Conservation (phyloP, 1,140 invertebrate genomes). For the Brachionus angularis region DNA sequence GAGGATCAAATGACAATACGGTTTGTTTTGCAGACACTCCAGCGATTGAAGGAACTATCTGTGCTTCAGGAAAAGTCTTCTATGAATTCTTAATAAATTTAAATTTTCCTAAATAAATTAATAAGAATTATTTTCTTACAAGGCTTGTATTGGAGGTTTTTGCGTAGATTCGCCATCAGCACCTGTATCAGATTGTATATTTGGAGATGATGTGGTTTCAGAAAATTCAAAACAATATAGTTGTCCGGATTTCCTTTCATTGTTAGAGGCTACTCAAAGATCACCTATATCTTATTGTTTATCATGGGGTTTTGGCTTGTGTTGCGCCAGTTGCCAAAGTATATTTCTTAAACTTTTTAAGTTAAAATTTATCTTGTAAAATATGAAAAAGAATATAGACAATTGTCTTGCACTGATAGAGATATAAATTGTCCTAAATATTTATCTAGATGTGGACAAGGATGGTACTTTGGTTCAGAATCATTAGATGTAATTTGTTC, state of each 20-base stretch:
- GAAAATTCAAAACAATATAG: not conserved
- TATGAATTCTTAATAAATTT: not conserved
- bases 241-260: not conserved
- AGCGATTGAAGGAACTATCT: constrained; percentile 27
- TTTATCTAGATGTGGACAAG: too few species aligned
- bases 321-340: too few species aligned
- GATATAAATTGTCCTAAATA: too few species aligned
- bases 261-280: too few species aligned
- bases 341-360: too few species aligned
- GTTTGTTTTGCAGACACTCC: not conserved
- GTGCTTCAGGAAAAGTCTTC: constrained; percentile 20
- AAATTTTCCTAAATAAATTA: not conserved
- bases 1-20: not conserved
- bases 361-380: too few species aligned
- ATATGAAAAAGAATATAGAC: too few species aligned
- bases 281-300: too few species aligned
- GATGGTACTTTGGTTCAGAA: too few species aligned
- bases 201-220: constrained; percentile 7
- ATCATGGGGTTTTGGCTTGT: too few species aligned
- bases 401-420: too few species aligned
- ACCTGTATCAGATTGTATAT: not conserved
- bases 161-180: not conserved
- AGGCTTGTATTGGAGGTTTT: not conserved
- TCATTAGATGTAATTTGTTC: too few species aligned
- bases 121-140: not conserved